A percentile compares a stretch with the other conserved stretches of the same genome.
phyloP scores from a whole-genome alignment of 1,140 invertebrate species.

The Gryon sp. region DNA sequence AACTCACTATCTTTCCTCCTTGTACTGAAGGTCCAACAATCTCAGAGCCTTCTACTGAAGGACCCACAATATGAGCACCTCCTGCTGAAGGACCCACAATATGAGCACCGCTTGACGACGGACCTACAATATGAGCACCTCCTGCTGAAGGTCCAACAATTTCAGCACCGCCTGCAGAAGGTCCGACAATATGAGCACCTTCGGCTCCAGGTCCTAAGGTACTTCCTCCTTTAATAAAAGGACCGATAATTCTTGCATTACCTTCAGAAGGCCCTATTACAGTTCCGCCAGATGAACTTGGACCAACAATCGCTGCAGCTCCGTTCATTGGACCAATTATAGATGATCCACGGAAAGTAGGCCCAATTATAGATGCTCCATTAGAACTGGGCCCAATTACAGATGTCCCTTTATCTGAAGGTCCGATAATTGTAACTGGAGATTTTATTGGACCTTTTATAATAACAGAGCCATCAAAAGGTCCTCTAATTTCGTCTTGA shows the following conservation, averaged over 20 bases:
- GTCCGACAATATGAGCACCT: slow-evolving; percentile 1
- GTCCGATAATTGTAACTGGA: slow-evolving; percentile 26
- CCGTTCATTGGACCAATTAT: not conserved
- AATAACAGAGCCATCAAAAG: slow-evolving; percentile 33
- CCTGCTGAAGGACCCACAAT: not conserved
- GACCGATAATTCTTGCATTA: slow-evolving; percentile 25
- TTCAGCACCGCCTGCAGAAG: slow-evolving; percentile 13
- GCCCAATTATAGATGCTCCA: slow-evolving; percentile 42
- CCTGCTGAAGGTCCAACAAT: slow-evolving; percentile 28
- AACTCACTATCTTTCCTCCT: too few species aligned
- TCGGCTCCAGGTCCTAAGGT: slow-evolving; percentile 39
- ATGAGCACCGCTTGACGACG: not conserved
- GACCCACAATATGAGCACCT: not conserved
- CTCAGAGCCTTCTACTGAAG: not conserved
- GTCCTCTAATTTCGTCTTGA: slow-evolving; percentile 27
- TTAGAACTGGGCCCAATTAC: slow-evolving; percentile 43
- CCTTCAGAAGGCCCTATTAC: slow-evolving; percentile 13
- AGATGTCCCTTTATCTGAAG: slow-evolving; percentile 1
- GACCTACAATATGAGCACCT: not conserved
- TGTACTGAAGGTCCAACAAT: slow-evolving; percentile 9
- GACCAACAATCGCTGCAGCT: slow-evolving; percentile 18
- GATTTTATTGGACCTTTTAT: slow-evolving; percentile 48
- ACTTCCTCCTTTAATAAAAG: slow-evolving; percentile 12
- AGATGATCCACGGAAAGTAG: slow-evolving; percentile 11
- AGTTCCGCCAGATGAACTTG: slow-evolving; percentile 28